A percentile compares a stretch with the other conserved stretches of the same genome.
These are phyloP conservation scores for Acrocephalus kingi DNA, from an alignment of 2,113 vertebrate species.

Conservation along the genomic window DNA sequence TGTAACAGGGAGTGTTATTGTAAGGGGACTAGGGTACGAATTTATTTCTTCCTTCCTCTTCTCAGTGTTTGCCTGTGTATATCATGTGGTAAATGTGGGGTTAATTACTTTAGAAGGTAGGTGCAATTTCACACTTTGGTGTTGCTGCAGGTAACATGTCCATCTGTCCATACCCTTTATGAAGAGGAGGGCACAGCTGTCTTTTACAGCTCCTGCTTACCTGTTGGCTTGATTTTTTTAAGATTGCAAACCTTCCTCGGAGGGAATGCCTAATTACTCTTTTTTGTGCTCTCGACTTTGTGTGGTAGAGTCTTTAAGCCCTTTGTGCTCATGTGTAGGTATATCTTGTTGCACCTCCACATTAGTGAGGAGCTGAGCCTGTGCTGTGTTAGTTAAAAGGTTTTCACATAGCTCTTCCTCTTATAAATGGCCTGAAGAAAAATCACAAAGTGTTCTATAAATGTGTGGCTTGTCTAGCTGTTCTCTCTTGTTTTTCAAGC, in stretches of 20 bases:
- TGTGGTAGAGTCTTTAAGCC: neutral
- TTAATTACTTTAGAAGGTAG: neutral
- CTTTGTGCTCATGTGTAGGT: neutral
- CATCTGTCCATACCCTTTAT: neutral
- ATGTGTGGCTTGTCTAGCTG: neutral
- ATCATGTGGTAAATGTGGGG: neutral
- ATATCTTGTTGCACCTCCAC: neutral
- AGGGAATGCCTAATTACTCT: neutral
- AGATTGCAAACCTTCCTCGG: neutral
- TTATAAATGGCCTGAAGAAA: neutral
- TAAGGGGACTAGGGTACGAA: neutral
- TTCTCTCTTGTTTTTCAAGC: neutral
- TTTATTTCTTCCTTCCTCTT: neutral
- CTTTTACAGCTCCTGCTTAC: neutral
- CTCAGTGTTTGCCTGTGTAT: neutral
- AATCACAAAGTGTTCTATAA: neutral
- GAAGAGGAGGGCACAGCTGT: neutral
- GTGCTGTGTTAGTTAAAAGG: neutral
- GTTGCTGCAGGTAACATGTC: neutral
- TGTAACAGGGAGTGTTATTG: neutral
- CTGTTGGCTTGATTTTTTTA: neutral
- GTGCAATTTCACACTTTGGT: neutral
- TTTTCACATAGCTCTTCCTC: neutral
- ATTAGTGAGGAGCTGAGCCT: neutral
- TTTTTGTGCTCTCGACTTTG: neutral